A percentile compares a stretch with the other conserved stretches of the same genome.
phyloP scores from a whole-genome alignment of 2,113 vertebrate genomes.

The Galbula dea region DNA sequence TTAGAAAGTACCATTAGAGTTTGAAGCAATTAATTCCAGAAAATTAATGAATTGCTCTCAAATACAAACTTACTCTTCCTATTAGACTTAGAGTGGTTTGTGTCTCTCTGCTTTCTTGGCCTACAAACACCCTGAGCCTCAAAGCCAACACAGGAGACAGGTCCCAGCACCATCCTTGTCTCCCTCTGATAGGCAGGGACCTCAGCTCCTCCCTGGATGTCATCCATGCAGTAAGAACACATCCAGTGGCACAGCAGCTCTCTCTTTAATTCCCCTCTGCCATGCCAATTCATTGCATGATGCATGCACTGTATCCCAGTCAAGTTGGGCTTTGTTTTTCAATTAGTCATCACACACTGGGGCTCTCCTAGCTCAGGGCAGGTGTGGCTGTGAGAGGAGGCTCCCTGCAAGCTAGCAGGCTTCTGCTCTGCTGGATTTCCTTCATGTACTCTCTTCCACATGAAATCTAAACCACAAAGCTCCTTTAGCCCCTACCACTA shows the following conservation, averaged over 20 bases:
- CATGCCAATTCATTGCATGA: not conserved
- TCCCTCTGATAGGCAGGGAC: not conserved
- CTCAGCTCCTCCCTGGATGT: not conserved
- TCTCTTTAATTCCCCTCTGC: not conserved
- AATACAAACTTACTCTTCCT: too few relatives aligned
- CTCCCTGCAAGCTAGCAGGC: not conserved
- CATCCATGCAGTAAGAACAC: accelerated
- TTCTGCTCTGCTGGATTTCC: not conserved
- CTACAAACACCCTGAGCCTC: not conserved
- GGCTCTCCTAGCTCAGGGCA: not conserved
- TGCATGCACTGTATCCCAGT: not conserved
- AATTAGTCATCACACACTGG: not conserved
- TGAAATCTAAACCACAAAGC: not conserved
- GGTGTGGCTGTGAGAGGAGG: conserved; percentile 7
- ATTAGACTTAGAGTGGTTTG: not conserved
- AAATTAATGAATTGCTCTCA: too few relatives aligned
- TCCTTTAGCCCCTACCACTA: not conserved
- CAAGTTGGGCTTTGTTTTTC: conserved; percentile 40
- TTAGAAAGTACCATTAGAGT: too few relatives aligned
- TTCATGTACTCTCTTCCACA: not conserved
- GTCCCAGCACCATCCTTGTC: not conserved
- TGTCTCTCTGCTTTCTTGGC: not conserved
- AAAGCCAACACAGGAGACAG: not conserved
- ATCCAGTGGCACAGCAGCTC: not conserved
- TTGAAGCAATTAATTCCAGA: too few relatives aligned